phyloP scores from a whole-genome alignment of 2,797 vertebrate genomes.

The Channa striata region DNA sequence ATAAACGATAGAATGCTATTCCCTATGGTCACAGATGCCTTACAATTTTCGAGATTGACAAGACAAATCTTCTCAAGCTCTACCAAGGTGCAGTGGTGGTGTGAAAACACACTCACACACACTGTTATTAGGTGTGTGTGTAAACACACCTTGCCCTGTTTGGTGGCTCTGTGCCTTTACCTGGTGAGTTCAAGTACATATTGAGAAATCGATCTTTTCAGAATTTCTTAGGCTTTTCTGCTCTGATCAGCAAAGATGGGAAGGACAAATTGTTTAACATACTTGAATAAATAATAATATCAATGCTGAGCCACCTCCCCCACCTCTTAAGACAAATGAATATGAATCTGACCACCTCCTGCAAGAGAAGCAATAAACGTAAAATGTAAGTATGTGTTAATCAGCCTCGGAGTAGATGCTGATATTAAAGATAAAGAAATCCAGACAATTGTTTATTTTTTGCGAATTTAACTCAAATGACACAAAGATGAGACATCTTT shows the following conservation, averaged over 20 bases:
- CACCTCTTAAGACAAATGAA: conserved; percentile 59
- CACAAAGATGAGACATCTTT: conserved; percentile 40
- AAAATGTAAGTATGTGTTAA: conserved; percentile 51
- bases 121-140: conserved; percentile 83
- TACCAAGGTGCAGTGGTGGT: conserved; percentile 68
- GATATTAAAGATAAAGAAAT: conserved; percentile 20
- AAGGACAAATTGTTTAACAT: conserved; percentile 90
- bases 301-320: conserved; percentile 56
- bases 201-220: conserved; percentile 96
- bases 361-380: conserved; percentile 50
- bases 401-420: conserved; percentile 3
- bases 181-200: conserved; percentile 95
- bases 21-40: conserved; percentile 83
- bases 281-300: conserved; percentile 84
- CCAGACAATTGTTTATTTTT: conserved; percentile 8
- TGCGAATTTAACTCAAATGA: conserved; percentile 21
- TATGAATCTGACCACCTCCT: conserved; percentile 61
- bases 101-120: conserved; percentile 15
- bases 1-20: conserved; percentile 88
- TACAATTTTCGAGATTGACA: conserved; percentile 86
- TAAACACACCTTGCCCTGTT: conserved; percentile 54
- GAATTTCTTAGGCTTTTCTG: conserved; percentile 96
- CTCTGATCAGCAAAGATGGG: conserved; percentile 93
- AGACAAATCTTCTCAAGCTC: conserved; percentile 86
- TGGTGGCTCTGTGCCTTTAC: conserved; percentile 84